phyloP scores from a whole-genome alignment of 1,140 invertebrate species.

The Drosophila kurseongensis region DNA sequence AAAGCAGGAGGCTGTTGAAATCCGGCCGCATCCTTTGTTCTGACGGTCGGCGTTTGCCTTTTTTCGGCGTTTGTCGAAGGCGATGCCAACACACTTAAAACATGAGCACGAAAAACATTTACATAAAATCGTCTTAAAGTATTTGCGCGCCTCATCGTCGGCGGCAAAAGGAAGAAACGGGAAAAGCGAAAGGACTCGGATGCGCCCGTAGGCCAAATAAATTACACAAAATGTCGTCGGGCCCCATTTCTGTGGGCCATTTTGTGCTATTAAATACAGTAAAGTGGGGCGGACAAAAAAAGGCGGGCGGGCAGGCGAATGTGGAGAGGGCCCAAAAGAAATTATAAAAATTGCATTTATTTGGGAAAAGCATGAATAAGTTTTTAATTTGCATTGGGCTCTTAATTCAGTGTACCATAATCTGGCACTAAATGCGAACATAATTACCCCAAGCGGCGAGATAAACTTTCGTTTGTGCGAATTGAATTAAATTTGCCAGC shows the following conservation, averaged over 20 bases:
- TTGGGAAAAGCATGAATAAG: constrained; percentile 52
- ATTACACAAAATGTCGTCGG: constrained; percentile 75
- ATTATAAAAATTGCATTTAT: constrained; percentile 65
- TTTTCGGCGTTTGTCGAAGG: constrained; percentile 52
- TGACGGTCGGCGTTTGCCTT: constrained; percentile 58
- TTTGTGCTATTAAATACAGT: constrained; percentile 73
- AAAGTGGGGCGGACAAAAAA: constrained; percentile 22
- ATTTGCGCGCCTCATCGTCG: constrained; percentile 77
- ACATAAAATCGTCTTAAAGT: constrained; percentile 83
- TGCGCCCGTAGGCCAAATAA: constrained; percentile 78
- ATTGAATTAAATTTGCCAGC: constrained; percentile 68
- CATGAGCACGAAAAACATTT: constrained; percentile 82
- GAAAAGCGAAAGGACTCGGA: constrained; percentile 27
- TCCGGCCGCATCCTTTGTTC: constrained; percentile 52
- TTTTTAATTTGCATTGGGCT: constrained; percentile 63
- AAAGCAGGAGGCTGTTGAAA: constrained; percentile 23
- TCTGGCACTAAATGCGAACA: constrained; percentile 59
- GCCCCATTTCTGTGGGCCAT: constrained; percentile 74
- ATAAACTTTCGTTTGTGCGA: constrained; percentile 53
- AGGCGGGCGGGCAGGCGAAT: not conserved
- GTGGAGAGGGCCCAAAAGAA: constrained; percentile 23
- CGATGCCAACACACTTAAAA: constrained; percentile 79
- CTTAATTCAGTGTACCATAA: constrained; percentile 40
- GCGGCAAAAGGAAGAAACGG: constrained; percentile 6
- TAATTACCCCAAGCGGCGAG: constrained; percentile 57